Conservation (phyloP, 2,113 vertebrate species). For the Nerophis lumbriciformis region DNA sequence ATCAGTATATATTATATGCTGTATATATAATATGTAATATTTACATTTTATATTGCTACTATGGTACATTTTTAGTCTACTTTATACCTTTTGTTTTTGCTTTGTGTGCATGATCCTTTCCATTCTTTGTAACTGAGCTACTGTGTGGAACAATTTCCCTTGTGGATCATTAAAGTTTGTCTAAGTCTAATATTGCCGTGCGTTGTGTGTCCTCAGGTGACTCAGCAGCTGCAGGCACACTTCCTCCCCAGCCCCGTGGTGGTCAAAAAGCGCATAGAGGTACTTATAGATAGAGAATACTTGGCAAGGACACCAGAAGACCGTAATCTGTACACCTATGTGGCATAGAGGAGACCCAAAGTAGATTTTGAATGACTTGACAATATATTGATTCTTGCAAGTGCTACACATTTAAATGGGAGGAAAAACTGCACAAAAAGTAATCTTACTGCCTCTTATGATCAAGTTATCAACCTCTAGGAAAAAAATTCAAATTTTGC, state of each 20-base stretch:
- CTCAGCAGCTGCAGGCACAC: conserved; percentile 91
- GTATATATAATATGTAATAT: no score
- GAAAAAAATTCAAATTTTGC: background rate
- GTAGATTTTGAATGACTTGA: conserved; percentile 83
- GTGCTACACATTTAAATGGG: conserved; percentile 42
- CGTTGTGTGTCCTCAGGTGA: conserved; percentile 75
- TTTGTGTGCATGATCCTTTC: no score
- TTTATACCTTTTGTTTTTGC: no score
- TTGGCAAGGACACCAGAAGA: conserved; percentile 97
- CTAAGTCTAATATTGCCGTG: background rate
- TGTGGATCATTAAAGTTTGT: no score
- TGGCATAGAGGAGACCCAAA: conserved; percentile 77
- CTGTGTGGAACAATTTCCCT: no score
- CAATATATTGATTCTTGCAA: conserved; percentile 64
- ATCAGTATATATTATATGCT: no score
- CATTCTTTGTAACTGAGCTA: no score
- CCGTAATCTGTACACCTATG: conserved; percentile 97
- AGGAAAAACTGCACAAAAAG: conserved; percentile 11
- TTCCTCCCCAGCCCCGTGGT: conserved; percentile 97
- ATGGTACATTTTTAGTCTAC: no score
- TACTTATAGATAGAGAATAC: conserved; percentile 99
- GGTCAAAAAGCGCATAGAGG: conserved; percentile 99
- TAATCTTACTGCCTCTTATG: no score
- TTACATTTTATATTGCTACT: no score
- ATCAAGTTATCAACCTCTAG: background rate